phyloP scores from a whole-genome alignment of 2,113 vertebrate species.

The Brachyistius frenatus region DNA sequence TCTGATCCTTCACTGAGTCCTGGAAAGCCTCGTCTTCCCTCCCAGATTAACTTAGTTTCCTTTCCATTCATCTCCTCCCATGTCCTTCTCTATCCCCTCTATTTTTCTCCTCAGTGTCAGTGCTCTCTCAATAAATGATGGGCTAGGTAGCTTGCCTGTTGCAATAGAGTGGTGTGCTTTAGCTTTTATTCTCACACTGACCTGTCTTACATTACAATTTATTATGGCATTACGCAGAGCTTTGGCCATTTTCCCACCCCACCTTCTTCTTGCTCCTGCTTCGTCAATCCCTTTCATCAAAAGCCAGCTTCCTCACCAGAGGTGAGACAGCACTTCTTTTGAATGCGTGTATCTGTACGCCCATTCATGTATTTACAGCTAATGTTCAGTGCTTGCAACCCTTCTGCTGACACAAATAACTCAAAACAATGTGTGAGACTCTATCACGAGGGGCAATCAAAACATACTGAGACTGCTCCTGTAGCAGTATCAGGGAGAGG shows the following conservation, averaged over 20 bases:
- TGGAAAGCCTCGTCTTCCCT: neutral
- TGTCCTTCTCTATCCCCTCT: slow-evolving; percentile 30
- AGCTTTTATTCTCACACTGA: slow-evolving; percentile 31
- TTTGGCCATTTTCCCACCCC: slow-evolving; percentile 50
- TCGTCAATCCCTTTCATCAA: slow-evolving; percentile 36
- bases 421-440: neutral
- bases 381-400: neutral
- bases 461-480: no score
- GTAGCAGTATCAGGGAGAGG: no score
- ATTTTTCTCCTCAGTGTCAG: slow-evolving; percentile 39
- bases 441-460: no score
- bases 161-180: slow-evolving; percentile 55
- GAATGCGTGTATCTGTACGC: neutral
- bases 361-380: neutral
- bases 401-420: neutral
- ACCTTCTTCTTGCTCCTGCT: neutral
- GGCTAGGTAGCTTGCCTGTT: slow-evolving; percentile 47
- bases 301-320: slow-evolving; percentile 10
- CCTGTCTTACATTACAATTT: slow-evolving; percentile 63
- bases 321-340: slow-evolving; percentile 2
- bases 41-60: neutral
- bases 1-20: neutral
- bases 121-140: slow-evolving; percentile 59
- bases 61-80: slow-evolving; percentile 24
- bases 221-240: slow-evolving; percentile 62